A percentile compares a stretch with the other conserved stretches of the same genome.
phyloP scores from a whole-genome alignment of 2,113 vertebrate species.

The Chrysemys picta region DNA sequence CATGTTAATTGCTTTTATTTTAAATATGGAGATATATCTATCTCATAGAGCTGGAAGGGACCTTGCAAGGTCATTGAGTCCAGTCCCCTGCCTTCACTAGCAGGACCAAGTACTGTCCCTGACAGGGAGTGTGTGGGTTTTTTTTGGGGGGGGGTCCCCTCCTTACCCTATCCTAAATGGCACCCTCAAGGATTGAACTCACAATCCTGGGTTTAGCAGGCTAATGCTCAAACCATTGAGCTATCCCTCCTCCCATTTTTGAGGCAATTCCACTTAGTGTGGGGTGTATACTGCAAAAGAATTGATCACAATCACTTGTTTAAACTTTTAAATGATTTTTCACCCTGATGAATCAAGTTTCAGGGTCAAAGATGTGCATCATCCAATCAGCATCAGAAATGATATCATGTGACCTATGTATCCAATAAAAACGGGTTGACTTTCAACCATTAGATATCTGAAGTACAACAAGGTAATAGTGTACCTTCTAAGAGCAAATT shows the following conservation, averaged over 20 bases:
- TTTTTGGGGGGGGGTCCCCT: too few relatives aligned
- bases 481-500: background rate
- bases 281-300: background rate
- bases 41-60: too few relatives aligned
- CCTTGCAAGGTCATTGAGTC: too few relatives aligned
- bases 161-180: too few relatives aligned
- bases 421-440: background rate
- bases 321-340: constrained; percentile 1
- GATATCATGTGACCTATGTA: background rate
- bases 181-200: too few relatives aligned
- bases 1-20: background rate
- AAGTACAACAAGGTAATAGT: background rate
- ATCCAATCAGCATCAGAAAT: background rate
- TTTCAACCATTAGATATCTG: constrained; percentile 2
- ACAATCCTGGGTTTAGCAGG: too few relatives aligned
- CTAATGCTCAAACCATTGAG: too few relatives aligned
- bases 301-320: background rate
- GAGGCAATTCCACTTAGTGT: background rate
- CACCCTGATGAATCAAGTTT: background rate
- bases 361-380: background rate
- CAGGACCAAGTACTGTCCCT: too few relatives aligned
- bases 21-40: too few relatives aligned
- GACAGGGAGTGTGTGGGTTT: too few relatives aligned
- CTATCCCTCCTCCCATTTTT: background rate
- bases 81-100: too few relatives aligned